phyloP scores from a whole-genome alignment of 2,888 invertebrate genomes.

The Hermodice carunculata region DNA sequence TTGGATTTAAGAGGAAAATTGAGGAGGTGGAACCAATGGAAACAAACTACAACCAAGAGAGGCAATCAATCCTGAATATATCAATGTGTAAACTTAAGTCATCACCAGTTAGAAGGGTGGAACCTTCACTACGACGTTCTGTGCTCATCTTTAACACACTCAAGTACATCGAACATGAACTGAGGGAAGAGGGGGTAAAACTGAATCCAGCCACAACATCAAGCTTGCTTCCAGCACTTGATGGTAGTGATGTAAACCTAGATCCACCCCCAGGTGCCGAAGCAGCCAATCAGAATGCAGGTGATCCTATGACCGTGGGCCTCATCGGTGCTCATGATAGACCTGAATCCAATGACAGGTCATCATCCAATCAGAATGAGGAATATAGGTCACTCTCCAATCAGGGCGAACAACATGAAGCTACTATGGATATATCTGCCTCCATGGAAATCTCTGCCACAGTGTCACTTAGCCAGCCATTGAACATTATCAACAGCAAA shows the following conservation, averaged over 20 bases:
- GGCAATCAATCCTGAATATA: constrained; percentile 90
- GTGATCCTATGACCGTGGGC: background rate
- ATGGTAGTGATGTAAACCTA: constrained; percentile 11
- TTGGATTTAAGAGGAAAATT: constrained; percentile 15
- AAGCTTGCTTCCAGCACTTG: constrained; percentile 42
- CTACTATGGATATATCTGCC: background rate
- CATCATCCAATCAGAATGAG: too few species aligned
- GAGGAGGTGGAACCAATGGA: constrained; percentile 12
- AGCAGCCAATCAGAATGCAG: background rate
- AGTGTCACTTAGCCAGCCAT: background rate
- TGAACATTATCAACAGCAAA: too few species aligned
- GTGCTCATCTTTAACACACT: constrained; percentile 94
- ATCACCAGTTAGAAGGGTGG: constrained; percentile 72
- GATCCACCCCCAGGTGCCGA: constrained; percentile 12
- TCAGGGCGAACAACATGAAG: background rate
- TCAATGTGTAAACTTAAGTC: constrained; percentile 89
- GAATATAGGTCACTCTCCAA: too few species aligned
- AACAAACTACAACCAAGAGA: constrained; percentile 65
- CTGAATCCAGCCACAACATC: constrained; percentile 38
- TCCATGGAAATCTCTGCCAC: constrained; percentile 6
- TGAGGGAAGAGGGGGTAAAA: constrained; percentile 73
- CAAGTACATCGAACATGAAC: constrained; percentile 85
- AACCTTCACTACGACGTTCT: constrained; percentile 89
- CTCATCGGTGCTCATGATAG: too few species aligned
- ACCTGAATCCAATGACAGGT: too few species aligned